Percentiles rank a stretch among this genome's conserved stretches.
These are phyloP conservation scores for Chaetogeoica ovagalla DNA, from an alignment of 2,888 invertebrate species.

Conservation along the genomic window DNA sequence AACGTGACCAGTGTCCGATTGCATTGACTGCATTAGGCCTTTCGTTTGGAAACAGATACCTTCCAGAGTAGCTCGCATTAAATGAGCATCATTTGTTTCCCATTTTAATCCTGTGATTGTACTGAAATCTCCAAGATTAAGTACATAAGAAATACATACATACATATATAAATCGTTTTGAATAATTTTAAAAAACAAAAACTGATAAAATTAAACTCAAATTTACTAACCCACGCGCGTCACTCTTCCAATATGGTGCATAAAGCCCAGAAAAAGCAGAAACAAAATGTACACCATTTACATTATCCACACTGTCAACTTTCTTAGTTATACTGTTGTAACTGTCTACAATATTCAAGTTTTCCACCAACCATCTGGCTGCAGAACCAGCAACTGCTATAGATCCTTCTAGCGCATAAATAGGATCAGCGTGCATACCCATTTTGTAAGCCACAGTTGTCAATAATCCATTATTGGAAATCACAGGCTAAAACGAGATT, in stretches of 20 bases:
- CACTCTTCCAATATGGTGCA: constrained; percentile 97
- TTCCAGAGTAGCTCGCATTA: constrained; percentile 90
- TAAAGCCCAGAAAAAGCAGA: constrained; percentile 96
- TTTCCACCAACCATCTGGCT: constrained; percentile 90
- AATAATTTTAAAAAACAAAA: no score
- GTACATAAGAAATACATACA: no score
- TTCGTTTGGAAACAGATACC: constrained; percentile 95
- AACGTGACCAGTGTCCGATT: constrained; percentile 85
- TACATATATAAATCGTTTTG: no score
- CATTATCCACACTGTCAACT: constrained; percentile 79
- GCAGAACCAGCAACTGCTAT: constrained; percentile 92
- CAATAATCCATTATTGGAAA: constrained; percentile 83
- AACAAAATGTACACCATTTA: constrained; percentile 96
- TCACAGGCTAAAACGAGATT: constrained; percentile 65
- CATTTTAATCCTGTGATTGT: constrained; percentile 92
- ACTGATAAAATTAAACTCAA: no score
- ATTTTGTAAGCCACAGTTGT: constrained; percentile 91
- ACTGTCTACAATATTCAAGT: constrained; percentile 80
- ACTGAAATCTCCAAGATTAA: constrained; percentile 61
- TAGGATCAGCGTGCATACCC: constrained; percentile 76
- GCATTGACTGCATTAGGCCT: constrained; percentile 92
- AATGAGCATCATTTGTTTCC: constrained; percentile 89
- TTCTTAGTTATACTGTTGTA: constrained; percentile 69
- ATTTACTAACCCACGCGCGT: constrained; percentile 80
- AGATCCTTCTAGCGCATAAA: constrained; percentile 96